A percentile compares a stretch with the other conserved stretches of the same genome.
Evolutionary conservation across 2,888 invertebrate species (phyloP).

Genomic region (Lithosia quadra): DNA sequence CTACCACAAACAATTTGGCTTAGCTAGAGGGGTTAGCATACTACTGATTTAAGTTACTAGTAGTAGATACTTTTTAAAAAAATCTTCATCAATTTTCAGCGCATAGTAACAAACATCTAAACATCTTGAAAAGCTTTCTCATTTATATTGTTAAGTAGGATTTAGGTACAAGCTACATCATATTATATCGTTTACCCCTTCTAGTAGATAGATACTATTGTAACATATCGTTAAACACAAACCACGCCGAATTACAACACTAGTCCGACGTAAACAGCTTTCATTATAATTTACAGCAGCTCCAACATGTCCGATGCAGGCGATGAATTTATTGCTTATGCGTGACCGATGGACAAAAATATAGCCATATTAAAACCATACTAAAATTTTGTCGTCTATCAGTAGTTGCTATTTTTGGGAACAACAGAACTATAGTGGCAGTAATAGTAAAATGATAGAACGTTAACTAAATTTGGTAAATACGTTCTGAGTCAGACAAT

Average conservation of each 20-base stretch:
- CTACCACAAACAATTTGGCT: no score
- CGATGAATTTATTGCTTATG: constrained; percentile 81
- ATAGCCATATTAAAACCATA: constrained; percentile 74
- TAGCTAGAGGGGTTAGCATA: no score
- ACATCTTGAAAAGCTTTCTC: no score
- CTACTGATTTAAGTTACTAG: no score
- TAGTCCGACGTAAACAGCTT: constrained; percentile 66
- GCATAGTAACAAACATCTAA: no score
- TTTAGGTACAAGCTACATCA: no score
- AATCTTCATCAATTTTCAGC: no score
- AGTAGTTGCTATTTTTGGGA: constrained; percentile 40
- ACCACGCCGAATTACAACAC: constrained; percentile 1
- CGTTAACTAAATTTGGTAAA: not conserved
- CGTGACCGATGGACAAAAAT: constrained; percentile 73
- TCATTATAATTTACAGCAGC: constrained; percentile 84
- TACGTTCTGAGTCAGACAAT: no score
- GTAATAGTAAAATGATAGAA: not conserved
- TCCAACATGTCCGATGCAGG: constrained; percentile 73
- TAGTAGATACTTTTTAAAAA: no score
- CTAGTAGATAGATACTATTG: no score
- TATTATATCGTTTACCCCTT: no score
- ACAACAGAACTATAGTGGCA: not conserved
- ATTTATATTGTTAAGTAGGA: no score
- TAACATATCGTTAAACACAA: not conserved
- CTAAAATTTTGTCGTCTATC: constrained; percentile 57